These are phyloP conservation scores for Ochotona curzoniae DNA, from an alignment of 2,113 vertebrate genomes.

Conservation along the genomic window DNA sequence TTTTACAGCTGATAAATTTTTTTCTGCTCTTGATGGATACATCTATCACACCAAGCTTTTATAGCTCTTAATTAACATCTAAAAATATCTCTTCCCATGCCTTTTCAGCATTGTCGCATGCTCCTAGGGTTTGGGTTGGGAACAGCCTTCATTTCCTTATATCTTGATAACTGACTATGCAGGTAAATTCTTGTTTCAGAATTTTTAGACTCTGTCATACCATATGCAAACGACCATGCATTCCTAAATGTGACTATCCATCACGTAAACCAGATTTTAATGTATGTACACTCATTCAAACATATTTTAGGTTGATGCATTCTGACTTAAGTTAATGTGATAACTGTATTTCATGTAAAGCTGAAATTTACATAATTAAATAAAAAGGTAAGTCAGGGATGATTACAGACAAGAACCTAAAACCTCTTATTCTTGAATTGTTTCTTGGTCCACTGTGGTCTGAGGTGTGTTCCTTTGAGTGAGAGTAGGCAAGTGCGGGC, in stretches of 20 bases:
- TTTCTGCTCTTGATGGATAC: neutral
- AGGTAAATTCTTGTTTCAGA: neutral
- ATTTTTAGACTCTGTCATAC: accelerated
- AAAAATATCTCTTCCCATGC: neutral
- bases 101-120: neutral
- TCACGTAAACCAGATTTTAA: neutral
- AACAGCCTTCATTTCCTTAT: neutral
- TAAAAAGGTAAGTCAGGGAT: constrained; percentile 11
- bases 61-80: neutral
- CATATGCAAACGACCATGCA: too few species aligned
- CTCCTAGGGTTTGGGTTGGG: neutral
- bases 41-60: neutral
- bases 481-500: too few species aligned
- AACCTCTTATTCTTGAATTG: neutral
- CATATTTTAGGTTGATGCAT: neutral
- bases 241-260: neutral
- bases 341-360: neutral
- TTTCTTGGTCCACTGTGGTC: neutral
- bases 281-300: neutral
- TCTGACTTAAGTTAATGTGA: neutral
- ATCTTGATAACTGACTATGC: neutral
- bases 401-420: neutral
- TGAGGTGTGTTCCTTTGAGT: neutral
- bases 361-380: neutral
- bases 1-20: neutral